These are phyloP conservation scores for Pyrocephalus nanus DNA, from an alignment of 2,797 vertebrate species.

Conservation along the genomic window DNA sequence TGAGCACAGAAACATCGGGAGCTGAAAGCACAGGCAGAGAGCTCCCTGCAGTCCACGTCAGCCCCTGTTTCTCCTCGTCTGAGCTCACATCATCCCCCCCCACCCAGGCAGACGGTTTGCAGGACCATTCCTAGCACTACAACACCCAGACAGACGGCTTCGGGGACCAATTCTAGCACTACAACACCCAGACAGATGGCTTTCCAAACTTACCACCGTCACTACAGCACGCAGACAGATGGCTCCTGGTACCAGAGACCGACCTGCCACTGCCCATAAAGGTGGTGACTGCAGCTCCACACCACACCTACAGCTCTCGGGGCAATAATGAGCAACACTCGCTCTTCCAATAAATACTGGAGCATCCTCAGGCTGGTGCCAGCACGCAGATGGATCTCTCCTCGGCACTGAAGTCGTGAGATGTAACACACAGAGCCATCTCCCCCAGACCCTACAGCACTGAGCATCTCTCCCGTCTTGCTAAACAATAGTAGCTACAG, in stretches of 20 bases:
- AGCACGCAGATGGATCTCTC: not conserved
- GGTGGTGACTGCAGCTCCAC: not conserved
- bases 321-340: not conserved
- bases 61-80: not conserved
- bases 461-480: not conserved
- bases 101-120: constrained; percentile 11
- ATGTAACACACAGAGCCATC: not conserved
- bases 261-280: constrained; percentile 1
- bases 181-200: constrained; percentile 62
- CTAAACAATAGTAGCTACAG: not conserved
- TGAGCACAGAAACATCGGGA: not conserved
- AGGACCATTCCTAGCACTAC: constrained; percentile 18
- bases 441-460: not conserved
- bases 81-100: not conserved
- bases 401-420: not conserved
- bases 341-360: not conserved
- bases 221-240: constrained; percentile 10
- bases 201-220: constrained; percentile 40
- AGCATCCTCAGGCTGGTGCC: not conserved
- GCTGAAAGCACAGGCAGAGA: not conserved
- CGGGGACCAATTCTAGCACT: constrained; percentile 22
- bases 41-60: not conserved
- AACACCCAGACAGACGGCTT: constrained; percentile 57
- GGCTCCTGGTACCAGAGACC: not conserved
- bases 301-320: not conserved